Evolutionary conservation across 1,140 invertebrate genomes (phyloP), one percentile per base, ranked within the genome.

Genomic region (Philaenus spumarius): DNA sequence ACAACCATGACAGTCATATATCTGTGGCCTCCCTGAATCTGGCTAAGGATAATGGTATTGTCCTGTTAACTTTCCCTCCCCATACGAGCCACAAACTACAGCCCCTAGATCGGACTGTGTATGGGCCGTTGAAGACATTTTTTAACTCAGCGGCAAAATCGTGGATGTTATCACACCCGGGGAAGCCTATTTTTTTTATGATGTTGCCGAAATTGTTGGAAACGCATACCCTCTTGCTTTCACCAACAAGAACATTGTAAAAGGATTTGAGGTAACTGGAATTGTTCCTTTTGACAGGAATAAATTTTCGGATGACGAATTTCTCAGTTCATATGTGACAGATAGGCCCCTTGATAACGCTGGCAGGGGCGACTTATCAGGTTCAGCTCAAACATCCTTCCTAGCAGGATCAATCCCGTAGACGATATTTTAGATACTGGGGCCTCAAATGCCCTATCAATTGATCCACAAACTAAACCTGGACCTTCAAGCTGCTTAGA

Each of bases 71-170:
- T n/a, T n/a, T n/a, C n/a, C n/a, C n/a, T n/a, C n/a, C n/a, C n/a
- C n/a, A n/a, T n/a, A 17, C 55, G 53, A 50, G 34, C 26, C 61
- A 66, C 52, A 52, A 52, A 23, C 26, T 65, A 1, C 63, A 66
- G 51, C 61, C 65, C 9, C 55, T 66, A 15, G 55, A 67, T 48
- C 3, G 22, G 5, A 46, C 55, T 4, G 57, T 62, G 35, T 67
- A 63, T 55, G 58, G 52, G 15, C 60, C 61, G 3, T 58, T 63
- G 7, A 67, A 67, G 58, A 47, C n/a, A 43, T 43, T 14, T 43
- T 14, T 5, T 43, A 19, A 43, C 5, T 19, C 20, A 19, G 20
- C 20, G n/a, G n/a, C n/a, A 43, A 42, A 51, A 17, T 34, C 51
- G 14, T 62, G 46, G 54, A 57, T 64, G 42, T 14, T 52, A 20